These are phyloP conservation scores for Dunckerocampus dactyliophorus DNA, from an alignment of 2,113 vertebrate genomes.

Conservation along the genomic window DNA sequence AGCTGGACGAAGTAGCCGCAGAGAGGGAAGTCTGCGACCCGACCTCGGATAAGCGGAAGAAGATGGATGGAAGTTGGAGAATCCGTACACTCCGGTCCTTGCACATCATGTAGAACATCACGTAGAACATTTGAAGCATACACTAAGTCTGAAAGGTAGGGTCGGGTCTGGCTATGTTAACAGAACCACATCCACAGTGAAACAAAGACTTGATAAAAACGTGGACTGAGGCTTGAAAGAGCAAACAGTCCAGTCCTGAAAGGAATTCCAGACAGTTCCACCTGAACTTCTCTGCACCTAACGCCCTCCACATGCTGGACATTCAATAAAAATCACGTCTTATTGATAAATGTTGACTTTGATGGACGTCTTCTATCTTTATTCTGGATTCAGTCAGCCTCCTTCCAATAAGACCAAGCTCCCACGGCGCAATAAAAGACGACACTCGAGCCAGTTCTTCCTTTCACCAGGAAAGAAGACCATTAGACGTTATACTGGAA, in stretches of 20 bases:
- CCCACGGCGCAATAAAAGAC: slow-evolving; percentile 66
- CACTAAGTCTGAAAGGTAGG: no score
- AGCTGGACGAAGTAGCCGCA: no score
- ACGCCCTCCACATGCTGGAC: slow-evolving; percentile 22
- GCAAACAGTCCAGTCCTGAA: neutral
- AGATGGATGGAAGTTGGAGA: no score
- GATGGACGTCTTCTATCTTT: slow-evolving; percentile 46
- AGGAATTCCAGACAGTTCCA: slow-evolving; percentile 11
- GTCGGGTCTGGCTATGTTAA: slow-evolving; percentile 35
- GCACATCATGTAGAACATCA: no score
- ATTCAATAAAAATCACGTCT: slow-evolving; percentile 50
- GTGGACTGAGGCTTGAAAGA: slow-evolving; percentile 20
- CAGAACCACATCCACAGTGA: slow-evolving; percentile 34
- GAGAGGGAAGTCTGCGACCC: no score
- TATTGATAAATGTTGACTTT: slow-evolving; percentile 57
- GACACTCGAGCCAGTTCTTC: slow-evolving; percentile 64
- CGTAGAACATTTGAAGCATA: no score
- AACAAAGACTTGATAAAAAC: slow-evolving; percentile 42
- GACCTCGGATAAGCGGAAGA: no score
- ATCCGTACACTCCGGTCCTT: no score
- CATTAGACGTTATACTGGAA: slow-evolving; percentile 76
- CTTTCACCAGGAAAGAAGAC: slow-evolving; percentile 65
- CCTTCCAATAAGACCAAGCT: slow-evolving; percentile 60
- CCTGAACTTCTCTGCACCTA: slow-evolving; percentile 45
- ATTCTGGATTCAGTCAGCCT: slow-evolving; percentile 53